These are phyloP conservation scores for Acrossocheilus wenchowensis DNA, from an alignment of 2,797 vertebrate genomes.

Conservation along the genomic window DNA sequence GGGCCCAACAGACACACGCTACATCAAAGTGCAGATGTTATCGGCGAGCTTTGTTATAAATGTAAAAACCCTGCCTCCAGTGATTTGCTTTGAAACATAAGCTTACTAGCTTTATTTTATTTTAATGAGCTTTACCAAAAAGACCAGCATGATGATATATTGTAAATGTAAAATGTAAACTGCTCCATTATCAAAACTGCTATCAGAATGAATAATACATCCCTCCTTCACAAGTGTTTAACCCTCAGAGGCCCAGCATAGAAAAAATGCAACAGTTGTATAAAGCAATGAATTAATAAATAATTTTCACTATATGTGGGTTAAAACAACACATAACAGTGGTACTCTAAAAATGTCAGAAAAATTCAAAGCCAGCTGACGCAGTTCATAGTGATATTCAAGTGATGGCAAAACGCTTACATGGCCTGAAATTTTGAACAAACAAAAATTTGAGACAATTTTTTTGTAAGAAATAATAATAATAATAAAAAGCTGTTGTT, in stretches of 20 bases:
- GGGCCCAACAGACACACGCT: neutral
- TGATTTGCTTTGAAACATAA: conserved; percentile 31
- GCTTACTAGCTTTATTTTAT: conserved; percentile 20
- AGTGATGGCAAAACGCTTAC: neutral
- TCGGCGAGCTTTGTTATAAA: conserved; percentile 32
- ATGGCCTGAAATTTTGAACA: neutral
- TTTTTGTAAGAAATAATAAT: neutral
- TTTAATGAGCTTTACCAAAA: conserved; percentile 14
- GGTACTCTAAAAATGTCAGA: neutral
- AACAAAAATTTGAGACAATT: neutral
- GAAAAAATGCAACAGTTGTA: neutral
- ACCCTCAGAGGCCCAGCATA: neutral
- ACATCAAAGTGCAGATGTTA: conserved; percentile 37
- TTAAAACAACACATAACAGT: neutral
- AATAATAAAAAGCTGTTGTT: too few species aligned
- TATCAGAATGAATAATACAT: neutral
- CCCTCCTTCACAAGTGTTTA: neutral
- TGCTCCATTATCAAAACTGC: neutral
- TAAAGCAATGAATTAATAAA: neutral
- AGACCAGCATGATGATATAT: conserved; percentile 17
- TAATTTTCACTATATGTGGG: neutral
- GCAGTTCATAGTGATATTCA: neutral
- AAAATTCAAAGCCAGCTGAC: neutral
- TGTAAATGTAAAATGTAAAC: neutral
- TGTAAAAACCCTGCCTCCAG: conserved; percentile 27